Percentiles rank a stretch among this genome's conserved stretches.
phyloP scores from a whole-genome alignment of 2,888 invertebrate genomes.

The Megastigmus dorsalis region DNA sequence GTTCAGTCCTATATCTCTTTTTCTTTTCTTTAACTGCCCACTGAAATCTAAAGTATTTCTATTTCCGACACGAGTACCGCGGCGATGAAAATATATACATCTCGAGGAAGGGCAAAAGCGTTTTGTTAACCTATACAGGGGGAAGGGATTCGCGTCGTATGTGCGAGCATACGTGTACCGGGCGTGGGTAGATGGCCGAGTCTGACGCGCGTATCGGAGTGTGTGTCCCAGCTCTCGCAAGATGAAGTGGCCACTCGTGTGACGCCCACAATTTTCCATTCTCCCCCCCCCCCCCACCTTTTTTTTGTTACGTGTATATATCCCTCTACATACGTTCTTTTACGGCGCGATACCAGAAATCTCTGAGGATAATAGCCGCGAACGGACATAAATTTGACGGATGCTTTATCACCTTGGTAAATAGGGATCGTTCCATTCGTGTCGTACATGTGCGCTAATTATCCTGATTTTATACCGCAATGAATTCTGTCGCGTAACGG shows the following conservation, averaged over 20 bases:
- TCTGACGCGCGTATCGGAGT: conserved; percentile 26
- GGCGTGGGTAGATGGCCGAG: neutral
- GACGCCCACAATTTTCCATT: conserved; percentile 16
- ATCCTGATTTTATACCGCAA: too few species aligned
- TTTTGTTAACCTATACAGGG: too few species aligned
- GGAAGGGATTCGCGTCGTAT: neutral
- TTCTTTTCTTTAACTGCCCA: neutral
- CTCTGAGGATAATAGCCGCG: neutral
- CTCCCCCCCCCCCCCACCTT: neutral
- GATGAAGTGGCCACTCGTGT: conserved; percentile 28
- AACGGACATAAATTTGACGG: neutral
- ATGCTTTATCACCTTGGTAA: too few species aligned
- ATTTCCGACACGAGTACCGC: conserved; percentile 1
- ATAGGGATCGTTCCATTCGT: too few species aligned
- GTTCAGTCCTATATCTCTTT: too few species aligned
- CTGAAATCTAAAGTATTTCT: conserved; percentile 25
- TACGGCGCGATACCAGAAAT: conserved; percentile 17
- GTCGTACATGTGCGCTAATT: too few species aligned
- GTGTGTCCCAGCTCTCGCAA: conserved; percentile 15
- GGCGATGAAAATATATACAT: conserved; percentile 4
- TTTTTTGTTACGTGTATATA: neutral
- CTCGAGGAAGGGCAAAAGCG: conserved; percentile 9
- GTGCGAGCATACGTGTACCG: neutral
- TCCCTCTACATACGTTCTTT: neutral
- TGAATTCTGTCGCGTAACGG: too few species aligned